Base-by-base conservation (phyloP, 2,113 vertebrate genomes). In the Micronycteris hirsuta region DNA sequence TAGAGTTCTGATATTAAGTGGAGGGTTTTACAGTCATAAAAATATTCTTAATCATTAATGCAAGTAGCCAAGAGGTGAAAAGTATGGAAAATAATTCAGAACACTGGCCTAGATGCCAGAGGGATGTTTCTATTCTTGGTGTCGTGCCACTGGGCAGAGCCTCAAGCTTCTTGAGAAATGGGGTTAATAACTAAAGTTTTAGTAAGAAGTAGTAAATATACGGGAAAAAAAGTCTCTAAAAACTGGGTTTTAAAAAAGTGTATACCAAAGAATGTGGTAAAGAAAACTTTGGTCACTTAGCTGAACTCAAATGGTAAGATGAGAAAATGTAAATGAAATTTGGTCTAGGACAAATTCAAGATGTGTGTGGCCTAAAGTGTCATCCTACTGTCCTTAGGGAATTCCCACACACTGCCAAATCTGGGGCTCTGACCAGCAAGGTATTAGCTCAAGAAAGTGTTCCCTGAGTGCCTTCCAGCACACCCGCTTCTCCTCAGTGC, bases 201-300 rank as follows among this genome's bases (percentile, higher is more conserved):
- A 36, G 20, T 65, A 38, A 74, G 24, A 31, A 78, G 78, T 16
- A 5, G 7, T 20, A 54, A 63, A 7, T 49, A 41, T 26, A 91
- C n/a, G n/a, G n/a, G 47, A 33, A 86, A 78, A 87, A 89, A 47
- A 47, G 26, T 77, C 22, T 94, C 67, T 58, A 95, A n/a, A 95
- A 83, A 63, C 0, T 17, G 22, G 9, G 10, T 61, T 13, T 78
- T 52, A 1, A 38, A 43, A 76, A 43, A 70, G 19, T 17, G 49
- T 41, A 38, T 20, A 70, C 52, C 20, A n/a, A 74, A 58, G 24
- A 73, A 86, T 38, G 5, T 16, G 28, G 31, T 63, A 67, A 33
- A 76, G 28, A 74, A 43, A 43, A n/a, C 33, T 71, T 89, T 56
- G 61, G 13, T 54, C 38, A 70, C 43, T 86, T 78, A 61, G 73